Evolutionary conservation across 2,797 vertebrate species (phyloP), one percentile per base, ranked within the genome.

Genomic region (Cetoscarus ocellatus): DNA sequence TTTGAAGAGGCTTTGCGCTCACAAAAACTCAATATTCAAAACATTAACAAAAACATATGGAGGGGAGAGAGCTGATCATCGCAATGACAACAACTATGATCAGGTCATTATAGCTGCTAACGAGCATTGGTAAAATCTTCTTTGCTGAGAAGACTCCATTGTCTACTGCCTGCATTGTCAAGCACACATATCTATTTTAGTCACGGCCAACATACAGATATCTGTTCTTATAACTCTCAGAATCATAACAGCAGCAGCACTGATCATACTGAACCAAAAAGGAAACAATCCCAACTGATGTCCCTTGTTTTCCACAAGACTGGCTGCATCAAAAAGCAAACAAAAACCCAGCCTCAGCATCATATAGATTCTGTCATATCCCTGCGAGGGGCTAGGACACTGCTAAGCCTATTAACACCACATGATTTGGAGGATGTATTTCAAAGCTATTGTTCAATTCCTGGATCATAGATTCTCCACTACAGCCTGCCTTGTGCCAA

Each of bases 341-440:
- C 52, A 66, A 27, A 44, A 73, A 43, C 11, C 11, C 36, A 54
- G 48, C 51, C 50, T 73, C 53, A 65, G 61, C 27, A 1, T 35
- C 7, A 0, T 62, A 44, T 56, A 36, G 47, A 73, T 77, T 64
- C 36, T 17, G 8, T 47, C 47, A 27, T 49, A 67, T 17, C 15
- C 67, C 58, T 17, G 51, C 55, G 17, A 54, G 39, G 34, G 69
- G 67, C 72, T 64, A 47, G 49, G 71, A 79, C 63, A 61, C 34
- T 10, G 54, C 54, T 76, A 75, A 84, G 64, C 77, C 61, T 67
- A 81, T 81, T 72, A 73, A 73, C 54, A 6, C 27, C 12, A 60
- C 61, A 67, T 74, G 64, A 82, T 83, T 76, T 56, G 40, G 67
- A 50, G 49, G 62, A 68, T 65, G 49, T 40, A 61, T 73, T 76